These are phyloP conservation scores for Hippopotamus amphibius DNA, from an alignment of 2,113 vertebrate genomes.

Conservation along the genomic window DNA sequence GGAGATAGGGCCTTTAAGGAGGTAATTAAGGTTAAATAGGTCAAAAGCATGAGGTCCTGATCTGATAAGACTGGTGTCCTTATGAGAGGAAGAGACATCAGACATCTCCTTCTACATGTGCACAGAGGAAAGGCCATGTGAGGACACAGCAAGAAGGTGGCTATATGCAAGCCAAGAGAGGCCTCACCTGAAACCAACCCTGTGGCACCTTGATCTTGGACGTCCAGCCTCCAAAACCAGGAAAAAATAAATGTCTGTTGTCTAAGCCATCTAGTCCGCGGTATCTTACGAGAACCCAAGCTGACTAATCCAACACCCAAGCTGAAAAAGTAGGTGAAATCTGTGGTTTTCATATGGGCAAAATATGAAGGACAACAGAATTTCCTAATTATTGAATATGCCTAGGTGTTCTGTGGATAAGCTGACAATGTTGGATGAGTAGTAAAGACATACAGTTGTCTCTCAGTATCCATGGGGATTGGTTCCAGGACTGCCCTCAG, in stretches of 20 bases:
- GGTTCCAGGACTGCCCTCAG: not conserved
- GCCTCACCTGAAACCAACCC: not conserved
- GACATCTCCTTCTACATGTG: not conserved
- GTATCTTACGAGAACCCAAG: not conserved
- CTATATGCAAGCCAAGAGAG: not conserved
- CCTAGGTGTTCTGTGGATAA: not conserved
- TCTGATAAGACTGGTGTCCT: not conserved
- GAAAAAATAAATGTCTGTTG: not conserved
- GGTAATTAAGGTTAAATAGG: not conserved
- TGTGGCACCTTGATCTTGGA: not conserved
- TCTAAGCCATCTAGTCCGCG: not conserved
- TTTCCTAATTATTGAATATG: not conserved
- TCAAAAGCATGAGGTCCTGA: not conserved
- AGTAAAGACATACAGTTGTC: not conserved
- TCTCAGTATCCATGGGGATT: not conserved
- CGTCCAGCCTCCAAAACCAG: not conserved
- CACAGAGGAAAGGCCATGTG: not conserved
- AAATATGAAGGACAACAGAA: conserved; percentile 34
- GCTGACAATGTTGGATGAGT: not conserved
- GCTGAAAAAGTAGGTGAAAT: not conserved
- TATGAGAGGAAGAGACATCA: not conserved
- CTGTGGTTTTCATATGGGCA: not conserved
- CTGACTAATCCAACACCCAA: not conserved
- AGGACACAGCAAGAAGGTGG: not conserved
- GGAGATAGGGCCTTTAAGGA: not conserved